Conservation (phyloP, 1,140 invertebrate genomes). For the Conus ventricosus region DNA sequence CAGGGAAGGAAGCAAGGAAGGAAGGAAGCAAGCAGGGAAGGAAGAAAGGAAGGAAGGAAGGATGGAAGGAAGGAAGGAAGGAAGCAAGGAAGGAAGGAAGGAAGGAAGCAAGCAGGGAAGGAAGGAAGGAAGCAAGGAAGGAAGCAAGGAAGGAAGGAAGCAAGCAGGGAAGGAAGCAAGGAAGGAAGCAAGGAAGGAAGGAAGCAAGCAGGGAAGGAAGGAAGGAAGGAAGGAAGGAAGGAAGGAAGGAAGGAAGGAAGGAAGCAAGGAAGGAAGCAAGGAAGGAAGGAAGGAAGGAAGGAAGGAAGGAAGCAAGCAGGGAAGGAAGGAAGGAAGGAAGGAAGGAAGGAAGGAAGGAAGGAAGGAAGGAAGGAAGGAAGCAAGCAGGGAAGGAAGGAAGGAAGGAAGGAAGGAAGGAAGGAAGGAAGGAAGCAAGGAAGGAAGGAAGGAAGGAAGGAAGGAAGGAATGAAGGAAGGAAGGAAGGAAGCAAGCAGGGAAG, state of each 20-base stretch:
- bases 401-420: conserved; percentile 20
- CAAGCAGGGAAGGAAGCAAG: no score
- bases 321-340: conserved; percentile 13
- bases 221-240: no score
- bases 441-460: conserved; percentile 18
- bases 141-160: no score
- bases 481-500: conserved; percentile 4
- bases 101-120: no score
- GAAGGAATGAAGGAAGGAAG: conserved; percentile 15
- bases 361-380: conserved; percentile 24
- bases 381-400: conserved; percentile 1
- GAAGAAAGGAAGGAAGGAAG: background rate
- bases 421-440: conserved; percentile 9
- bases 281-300: background rate
- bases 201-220: no score
- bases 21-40: background rate
- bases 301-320: background rate
- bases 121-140: no score
- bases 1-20: background rate
- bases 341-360: conserved; percentile 26
- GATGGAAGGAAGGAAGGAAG: no score
- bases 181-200: no score
- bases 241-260: background rate
- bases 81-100: no score
- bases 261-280: background rate